Evolutionary conservation across 2,113 vertebrate genomes (phyloP), one percentile per base, ranked within the genome.

Genomic region (Prietella phreatophila): DNA sequence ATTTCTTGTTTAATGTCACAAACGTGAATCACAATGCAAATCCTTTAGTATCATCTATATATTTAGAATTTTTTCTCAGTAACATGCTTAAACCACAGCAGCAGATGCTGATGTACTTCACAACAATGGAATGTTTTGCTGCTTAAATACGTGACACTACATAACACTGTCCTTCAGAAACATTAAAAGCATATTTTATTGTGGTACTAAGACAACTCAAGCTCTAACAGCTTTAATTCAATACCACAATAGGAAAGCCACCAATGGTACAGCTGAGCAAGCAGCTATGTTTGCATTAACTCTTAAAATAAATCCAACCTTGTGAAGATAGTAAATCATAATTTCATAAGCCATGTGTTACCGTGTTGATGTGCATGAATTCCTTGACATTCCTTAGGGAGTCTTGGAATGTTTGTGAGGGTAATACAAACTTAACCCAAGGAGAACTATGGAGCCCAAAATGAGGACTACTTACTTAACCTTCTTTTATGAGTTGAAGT

Each of bases 221-320:
- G 50, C 50, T 30, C n/a, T 55, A 55, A 15, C 5, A 80, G 27
- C 67, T 65, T 65, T 65, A 65, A 65, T n/a, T 47, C 25, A 76
- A 27, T 4, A 47, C 42, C 47, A 79, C 50, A 79, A 79, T 7
- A 55, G 47, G 2, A 53, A 47, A 47, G 42, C 42, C 50, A 80
- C 13, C n/a, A 3, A 53, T n/a, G 25, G 33, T 53, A 58, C 42
- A 25, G 36, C 36, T 25, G 36, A 42, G 71, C 36, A 42, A 25
- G 36, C 33, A 56, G 50, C 53, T 75, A 75, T 36, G 42, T 76
- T 39, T 42, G 33, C 67, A 60, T n/a, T 85, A 58, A 85, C 69
- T 85, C 69, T 33, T n/a, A 79, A 78, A 76, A 85, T 85, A 76
- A 42, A 55, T 60, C 36, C 67, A 75, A 56, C 6, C n/a, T 33